Base-by-base conservation (phyloP, 2,113 vertebrate species). In the Phycodurus eques region DNA sequence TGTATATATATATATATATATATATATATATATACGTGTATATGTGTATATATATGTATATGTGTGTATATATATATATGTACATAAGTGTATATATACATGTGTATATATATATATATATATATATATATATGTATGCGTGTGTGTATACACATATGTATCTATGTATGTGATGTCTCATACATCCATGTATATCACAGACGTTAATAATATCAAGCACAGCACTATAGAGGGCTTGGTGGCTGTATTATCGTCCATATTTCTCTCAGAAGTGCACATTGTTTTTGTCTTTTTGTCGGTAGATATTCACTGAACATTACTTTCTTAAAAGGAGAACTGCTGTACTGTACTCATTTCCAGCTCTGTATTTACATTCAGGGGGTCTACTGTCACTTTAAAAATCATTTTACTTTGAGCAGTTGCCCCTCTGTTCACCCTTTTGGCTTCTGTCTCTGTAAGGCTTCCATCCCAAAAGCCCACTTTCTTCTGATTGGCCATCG, bases 211-310 rank as follows among this genome's bases (percentile, higher is more conserved):
- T 62, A 68, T 31, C 68, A 70, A 67, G 73, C 64, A 5, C 0
- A 31, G 67, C 70, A 63, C 51, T 27, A 27, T 63, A 71, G 64
- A 20, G 76, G 54, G 39, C n/a, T 79, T 72, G 64, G 77, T 80
- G 68, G 65, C 44, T 72, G 44, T 74, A 39, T 73, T 83, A 84
- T 68, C 73, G 63, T 75, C 75, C 44, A 0, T 73, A 68, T 80
- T 70, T 71, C 13, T 71, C 69, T 73, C 78, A 76, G 68, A 74
- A 80, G 72, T 70, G 65, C 44, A 56, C 61, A 60, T 81, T 20
- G 51, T 12, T 22, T 12, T 12, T 57, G 8, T 22, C 56, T 59
- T 31, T 60, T 4, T 31, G 12, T 60, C 31, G 57, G 35, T 11
- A 27, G 12, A 10, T 8, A 33, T 33, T 15, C 5, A 60, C 57